phyloP scores from a whole-genome alignment of 2,888 invertebrate species.

The Bellardia bayeri region DNA sequence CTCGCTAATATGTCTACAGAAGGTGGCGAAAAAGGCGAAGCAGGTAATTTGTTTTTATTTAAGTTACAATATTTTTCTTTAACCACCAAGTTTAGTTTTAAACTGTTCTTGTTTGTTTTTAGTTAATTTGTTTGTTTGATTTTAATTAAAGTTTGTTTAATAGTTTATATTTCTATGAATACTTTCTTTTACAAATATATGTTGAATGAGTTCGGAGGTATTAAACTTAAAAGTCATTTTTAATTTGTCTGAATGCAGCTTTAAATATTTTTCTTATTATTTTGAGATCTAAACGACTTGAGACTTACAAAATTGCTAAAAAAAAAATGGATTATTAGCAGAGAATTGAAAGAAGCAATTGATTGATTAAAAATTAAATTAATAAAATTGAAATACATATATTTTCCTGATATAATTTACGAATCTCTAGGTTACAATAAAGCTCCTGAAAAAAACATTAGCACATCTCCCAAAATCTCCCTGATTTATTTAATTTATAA shows the following conservation, averaged over 20 bases:
- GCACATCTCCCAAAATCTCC: too few relatives aligned
- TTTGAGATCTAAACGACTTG: too few relatives aligned
- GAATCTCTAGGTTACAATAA: too few relatives aligned
- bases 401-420: too few relatives aligned
- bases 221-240: constrained; percentile 47
- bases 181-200: constrained; percentile 6
- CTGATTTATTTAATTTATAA: too few relatives aligned
- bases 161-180: constrained; percentile 1
- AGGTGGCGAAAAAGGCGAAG: constrained; percentile 77
- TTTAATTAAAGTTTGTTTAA: constrained; percentile 38
- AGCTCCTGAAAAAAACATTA: too few relatives aligned
- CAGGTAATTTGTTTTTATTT: constrained; percentile 75
- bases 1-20: constrained; percentile 74
- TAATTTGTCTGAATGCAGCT: neutral
- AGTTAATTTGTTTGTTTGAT: neutral
- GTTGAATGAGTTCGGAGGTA: constrained; percentile 2
- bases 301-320: too few relatives aligned
- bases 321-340: too few relatives aligned
- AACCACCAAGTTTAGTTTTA: constrained; percentile 38
- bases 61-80: constrained; percentile 52
- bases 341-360: too few relatives aligned
- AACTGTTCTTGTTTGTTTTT: constrained; percentile 34
- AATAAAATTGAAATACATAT: too few relatives aligned
- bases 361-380: too few relatives aligned
- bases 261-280: too few relatives aligned